Evolutionary conservation across 2,797 vertebrate genomes (phyloP), one percentile per base, ranked within the genome.

Genomic region (Periparus ater): DNA sequence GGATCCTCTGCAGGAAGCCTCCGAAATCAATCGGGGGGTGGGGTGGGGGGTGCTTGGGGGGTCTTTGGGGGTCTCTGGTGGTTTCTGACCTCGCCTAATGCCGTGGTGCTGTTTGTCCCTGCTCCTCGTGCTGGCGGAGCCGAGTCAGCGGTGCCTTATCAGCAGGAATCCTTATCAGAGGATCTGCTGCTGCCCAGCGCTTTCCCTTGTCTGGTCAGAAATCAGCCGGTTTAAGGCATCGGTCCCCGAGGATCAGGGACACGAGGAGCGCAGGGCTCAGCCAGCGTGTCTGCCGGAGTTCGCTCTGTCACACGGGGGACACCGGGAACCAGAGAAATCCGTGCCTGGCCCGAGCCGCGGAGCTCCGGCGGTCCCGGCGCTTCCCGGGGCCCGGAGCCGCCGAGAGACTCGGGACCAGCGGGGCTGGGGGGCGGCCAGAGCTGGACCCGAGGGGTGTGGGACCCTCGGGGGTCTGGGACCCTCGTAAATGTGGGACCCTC

Each of bases 331-430:
- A 4, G 58, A 21, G 73, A 9, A 17, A 34, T 3, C 20, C 30
- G 13, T 13, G 55, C n/a, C 70, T 4, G 14, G 2, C 7, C 27
- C 1, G 8, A 16, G 1, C 78, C 13, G 72, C 11, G 89, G 76
- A 86, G 89, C 85, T 74, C 54, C 5, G 10, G 44, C 15, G 1
- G 22, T 61, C 21, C 50, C 2, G 2, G 51, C 8, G n/a, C 29
- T 7, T 34, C 63, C 58, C 9, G 0, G 7, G 50, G 40, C 13
- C 1, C 2, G 26, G 78, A 54, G 68, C 66, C 10, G 2, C 26
- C 38, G 60, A 20, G 58, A 2, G 42, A 1, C 23, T 4, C 1
- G 6, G 80, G 40, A 26, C 10, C 25, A 4, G 45, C 66, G 8
- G 54, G 38, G 42, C 27, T 9, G 9, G 44, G 11, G 45, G 42